These are phyloP conservation scores for Tinea semifulvella DNA, from an alignment of 2,888 invertebrate species.

Conservation along the genomic window DNA sequence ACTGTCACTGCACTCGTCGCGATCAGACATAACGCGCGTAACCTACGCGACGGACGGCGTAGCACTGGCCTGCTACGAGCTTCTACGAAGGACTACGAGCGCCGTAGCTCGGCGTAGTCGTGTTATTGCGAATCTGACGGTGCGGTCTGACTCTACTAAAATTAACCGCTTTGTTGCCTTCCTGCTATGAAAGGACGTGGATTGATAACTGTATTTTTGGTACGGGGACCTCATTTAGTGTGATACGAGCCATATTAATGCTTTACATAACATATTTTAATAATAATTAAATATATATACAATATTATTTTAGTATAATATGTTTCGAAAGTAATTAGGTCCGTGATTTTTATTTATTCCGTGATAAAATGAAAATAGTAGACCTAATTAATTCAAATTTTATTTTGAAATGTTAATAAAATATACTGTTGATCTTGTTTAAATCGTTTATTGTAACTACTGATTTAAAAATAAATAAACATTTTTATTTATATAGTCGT, in stretches of 20 bases:
- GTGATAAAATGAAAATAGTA: too few relatives aligned
- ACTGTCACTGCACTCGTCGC: slow-evolving; percentile 28
- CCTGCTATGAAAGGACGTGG: slow-evolving; percentile 33
- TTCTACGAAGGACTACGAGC: slow-evolving; percentile 25
- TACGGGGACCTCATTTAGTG: too few relatives aligned
- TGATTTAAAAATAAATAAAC: too few relatives aligned
- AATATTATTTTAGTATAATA: background rate
- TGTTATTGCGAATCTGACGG: slow-evolving; percentile 17
- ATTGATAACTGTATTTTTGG: slow-evolving; percentile 21
- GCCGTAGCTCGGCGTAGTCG: slow-evolving; percentile 18
- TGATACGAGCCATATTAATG: too few relatives aligned
- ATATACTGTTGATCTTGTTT: too few relatives aligned
- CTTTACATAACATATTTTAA: background rate
- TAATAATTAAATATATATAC: background rate
- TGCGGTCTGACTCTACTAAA: slow-evolving; percentile 30
- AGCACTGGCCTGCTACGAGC: slow-evolving; percentile 40
- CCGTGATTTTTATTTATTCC: too few relatives aligned
- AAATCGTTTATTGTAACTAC: too few relatives aligned
- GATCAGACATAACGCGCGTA: slow-evolving; percentile 32
- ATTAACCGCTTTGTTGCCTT: slow-evolving; percentile 59
- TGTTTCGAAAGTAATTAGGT: background rate
- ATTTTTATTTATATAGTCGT: too few relatives aligned
- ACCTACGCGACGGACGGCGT: slow-evolving; percentile 53
- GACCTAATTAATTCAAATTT: too few relatives aligned
- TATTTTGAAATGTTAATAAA: too few relatives aligned